phyloP scores from a whole-genome alignment of 1,140 invertebrate species.

The Argopecten irradians region DNA sequence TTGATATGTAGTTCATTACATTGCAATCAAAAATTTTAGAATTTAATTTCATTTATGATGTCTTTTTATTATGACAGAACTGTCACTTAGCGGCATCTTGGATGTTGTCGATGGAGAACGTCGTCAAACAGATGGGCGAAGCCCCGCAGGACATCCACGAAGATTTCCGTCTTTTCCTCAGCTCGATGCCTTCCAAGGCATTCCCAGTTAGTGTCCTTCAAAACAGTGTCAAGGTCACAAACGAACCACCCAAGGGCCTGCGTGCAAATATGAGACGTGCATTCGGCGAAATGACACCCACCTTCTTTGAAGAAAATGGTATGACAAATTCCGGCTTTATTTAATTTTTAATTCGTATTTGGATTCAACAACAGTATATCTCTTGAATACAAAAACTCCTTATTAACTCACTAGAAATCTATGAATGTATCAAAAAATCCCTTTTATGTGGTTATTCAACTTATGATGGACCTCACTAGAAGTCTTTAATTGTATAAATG shows the following conservation, averaged over 20 bases:
- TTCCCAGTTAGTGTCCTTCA: conserved; percentile 78
- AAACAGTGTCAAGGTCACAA: conserved; percentile 78
- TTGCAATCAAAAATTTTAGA: too few relatives aligned
- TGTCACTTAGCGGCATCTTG: conserved; percentile 78
- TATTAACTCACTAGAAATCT: too few relatives aligned
- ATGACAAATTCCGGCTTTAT: conserved; percentile 57
- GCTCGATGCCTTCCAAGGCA: conserved; percentile 76
- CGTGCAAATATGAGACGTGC: conserved; percentile 84
- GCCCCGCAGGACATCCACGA: conserved; percentile 73
- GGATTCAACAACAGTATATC: too few relatives aligned
- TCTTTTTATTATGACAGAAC: conserved; percentile 63
- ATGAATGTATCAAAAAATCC: too few relatives aligned
- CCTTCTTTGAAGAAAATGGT: conserved; percentile 89
- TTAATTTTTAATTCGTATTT: conserved; percentile 30
- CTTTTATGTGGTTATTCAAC: too few relatives aligned
- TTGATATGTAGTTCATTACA: too few relatives aligned
- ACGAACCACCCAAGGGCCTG: conserved; percentile 79
- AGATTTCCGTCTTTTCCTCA: conserved; percentile 76
- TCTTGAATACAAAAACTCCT: too few relatives aligned
- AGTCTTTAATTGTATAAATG: too few relatives aligned
- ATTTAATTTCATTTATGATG: too few relatives aligned
- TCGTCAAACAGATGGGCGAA: conserved; percentile 73
- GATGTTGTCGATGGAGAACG: conserved; percentile 77
- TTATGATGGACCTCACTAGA: too few relatives aligned
- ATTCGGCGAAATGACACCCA: conserved; percentile 74